phyloP scores from a whole-genome alignment of 2,888 invertebrate species.

The Drosophila maculinotata region DNA sequence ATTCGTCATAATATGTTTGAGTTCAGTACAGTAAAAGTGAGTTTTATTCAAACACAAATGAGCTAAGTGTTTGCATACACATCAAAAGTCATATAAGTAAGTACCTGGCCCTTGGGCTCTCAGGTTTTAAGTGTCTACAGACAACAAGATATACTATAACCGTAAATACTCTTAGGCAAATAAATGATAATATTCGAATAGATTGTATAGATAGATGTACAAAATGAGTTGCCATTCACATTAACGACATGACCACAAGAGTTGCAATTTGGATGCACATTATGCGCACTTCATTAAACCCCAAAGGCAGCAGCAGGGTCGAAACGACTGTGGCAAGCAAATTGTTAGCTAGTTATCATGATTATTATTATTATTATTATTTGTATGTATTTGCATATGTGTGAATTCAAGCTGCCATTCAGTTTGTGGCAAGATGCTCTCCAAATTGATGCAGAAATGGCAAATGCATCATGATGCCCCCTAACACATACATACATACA shows the following conservation, averaged over 20 bases:
- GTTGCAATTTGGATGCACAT: slow-evolving; percentile 42
- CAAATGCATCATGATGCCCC: neutral
- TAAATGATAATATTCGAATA: slow-evolving; percentile 9
- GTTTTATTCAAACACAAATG: neutral
- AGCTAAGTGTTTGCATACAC: neutral
- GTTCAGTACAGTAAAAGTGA: too few relatives aligned
- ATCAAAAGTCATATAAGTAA: neutral
- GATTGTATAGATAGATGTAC: slow-evolving; percentile 14
- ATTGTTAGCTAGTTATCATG: slow-evolving; percentile 39
- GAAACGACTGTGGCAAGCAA: slow-evolving; percentile 24
- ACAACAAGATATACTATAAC: neutral
- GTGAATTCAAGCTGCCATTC: neutral
- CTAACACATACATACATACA: neutral
- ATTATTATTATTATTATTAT: slow-evolving; percentile 23
- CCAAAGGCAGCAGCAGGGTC: slow-evolving; percentile 5
- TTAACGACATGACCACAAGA: slow-evolving; percentile 61
- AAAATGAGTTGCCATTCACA: slow-evolving; percentile 20
- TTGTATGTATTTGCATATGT: slow-evolving; percentile 6
- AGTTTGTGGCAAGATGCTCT: slow-evolving; percentile 1
- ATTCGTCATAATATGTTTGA: neutral
- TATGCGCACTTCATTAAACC: slow-evolving; percentile 44
- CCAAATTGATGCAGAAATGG: neutral
- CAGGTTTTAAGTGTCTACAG: neutral
- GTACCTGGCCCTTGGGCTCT: neutral
- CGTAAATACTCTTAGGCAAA: neutral